These are phyloP conservation scores for Colinus virginianus DNA, from an alignment of 2,113 vertebrate species.

Conservation along the genomic window DNA sequence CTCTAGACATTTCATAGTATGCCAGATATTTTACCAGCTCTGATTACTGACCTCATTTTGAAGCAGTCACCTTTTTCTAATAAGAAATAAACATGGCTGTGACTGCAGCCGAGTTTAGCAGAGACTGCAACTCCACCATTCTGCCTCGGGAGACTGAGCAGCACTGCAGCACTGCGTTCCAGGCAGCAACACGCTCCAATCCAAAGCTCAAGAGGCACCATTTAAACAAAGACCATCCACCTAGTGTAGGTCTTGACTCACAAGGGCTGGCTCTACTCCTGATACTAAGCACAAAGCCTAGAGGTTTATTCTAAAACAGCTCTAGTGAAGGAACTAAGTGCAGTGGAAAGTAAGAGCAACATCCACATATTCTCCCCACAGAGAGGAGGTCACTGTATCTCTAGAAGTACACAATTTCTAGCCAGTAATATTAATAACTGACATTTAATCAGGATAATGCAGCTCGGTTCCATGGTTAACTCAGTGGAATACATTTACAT, in stretches of 20 bases:
- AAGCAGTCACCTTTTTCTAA: background rate
- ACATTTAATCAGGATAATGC: background rate
- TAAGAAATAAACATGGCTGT: background rate
- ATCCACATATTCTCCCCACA: background rate
- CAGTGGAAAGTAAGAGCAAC: constrained; percentile 50
- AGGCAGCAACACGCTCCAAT: background rate
- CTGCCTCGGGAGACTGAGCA: background rate
- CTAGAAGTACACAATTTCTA: constrained; percentile 16
- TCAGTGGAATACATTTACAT: constrained; percentile 71
- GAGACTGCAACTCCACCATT: background rate
- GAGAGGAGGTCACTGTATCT: background rate
- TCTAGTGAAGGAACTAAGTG: background rate
- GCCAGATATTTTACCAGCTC: background rate
- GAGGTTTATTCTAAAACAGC: background rate
- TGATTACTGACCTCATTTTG: background rate
- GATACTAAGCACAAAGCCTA: background rate
- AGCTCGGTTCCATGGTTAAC: constrained; percentile 6
- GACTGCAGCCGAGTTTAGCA: background rate
- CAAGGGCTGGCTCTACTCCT: background rate
- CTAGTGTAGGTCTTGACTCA: background rate
- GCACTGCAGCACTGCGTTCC: background rate
- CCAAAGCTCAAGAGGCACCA: background rate
- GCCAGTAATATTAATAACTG: background rate
- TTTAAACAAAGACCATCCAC: background rate
- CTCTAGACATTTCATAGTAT: background rate